phyloP scores from a whole-genome alignment of 2,888 invertebrate genomes.

The Thecophora atra region DNA sequence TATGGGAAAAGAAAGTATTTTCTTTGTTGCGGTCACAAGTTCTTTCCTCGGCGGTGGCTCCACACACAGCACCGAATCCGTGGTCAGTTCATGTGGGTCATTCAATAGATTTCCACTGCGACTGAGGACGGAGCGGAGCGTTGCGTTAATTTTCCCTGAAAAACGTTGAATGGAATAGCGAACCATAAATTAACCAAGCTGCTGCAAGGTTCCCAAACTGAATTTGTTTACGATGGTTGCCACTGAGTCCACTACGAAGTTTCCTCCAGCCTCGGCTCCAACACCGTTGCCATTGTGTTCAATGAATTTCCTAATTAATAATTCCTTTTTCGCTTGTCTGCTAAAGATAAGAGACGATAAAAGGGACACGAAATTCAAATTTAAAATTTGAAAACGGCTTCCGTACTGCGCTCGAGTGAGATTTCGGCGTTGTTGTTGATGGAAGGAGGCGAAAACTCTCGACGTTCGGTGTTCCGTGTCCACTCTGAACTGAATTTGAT shows the following conservation, averaged over 20 bases:
- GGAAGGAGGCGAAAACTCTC: neutral
- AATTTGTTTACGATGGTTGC: neutral
- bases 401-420: conserved; percentile 10
- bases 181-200: conserved; percentile 1
- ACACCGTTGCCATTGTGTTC: conserved; percentile 37
- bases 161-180: neutral
- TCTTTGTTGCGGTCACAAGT: too few relatives aligned
- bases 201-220: neutral
- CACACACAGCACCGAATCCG: neutral
- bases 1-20: too few relatives aligned
- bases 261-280: too few relatives aligned
- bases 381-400: conserved; percentile 46
- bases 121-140: neutral
- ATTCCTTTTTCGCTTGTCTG: conserved; percentile 41
- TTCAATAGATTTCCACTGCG: neutral
- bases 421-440: neutral
- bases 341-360: conserved; percentile 50
- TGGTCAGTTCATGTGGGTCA: neutral
- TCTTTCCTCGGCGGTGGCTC: too few relatives aligned
- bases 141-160: conserved; percentile 7
- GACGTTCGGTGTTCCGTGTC: too few relatives aligned
- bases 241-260: too few relatives aligned
- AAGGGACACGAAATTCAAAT: conserved; percentile 62
- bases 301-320: conserved; percentile 38
- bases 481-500: neutral